Evolutionary conservation across 2,797 vertebrate genomes (phyloP), one percentile per base, ranked within the genome.

Genomic region (Pseudomugil gertrudae): DNA sequence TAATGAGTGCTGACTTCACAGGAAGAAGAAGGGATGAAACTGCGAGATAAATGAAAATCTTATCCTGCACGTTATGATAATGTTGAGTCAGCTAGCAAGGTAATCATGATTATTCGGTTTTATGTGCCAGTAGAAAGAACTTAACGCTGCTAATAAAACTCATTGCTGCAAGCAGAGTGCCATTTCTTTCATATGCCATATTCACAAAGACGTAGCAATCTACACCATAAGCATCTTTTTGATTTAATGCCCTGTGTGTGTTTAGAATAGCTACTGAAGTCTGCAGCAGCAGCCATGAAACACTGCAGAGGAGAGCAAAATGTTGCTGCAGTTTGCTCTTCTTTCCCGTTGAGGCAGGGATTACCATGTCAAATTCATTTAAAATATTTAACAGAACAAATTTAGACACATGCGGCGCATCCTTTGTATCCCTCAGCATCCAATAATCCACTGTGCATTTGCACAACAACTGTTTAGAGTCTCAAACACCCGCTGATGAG

Each of bases 11-110:
- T 35, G 45, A 51, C 56, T 10, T n/a, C 15, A 17, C 23, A 35
- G 19, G 36, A 48, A 8, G 29, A 0, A 40, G 45, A 29, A 15
- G 19, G 47, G 29, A 58, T 36, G 11, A 14, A 38, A 13, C 4
- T 51, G 32, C 27, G 40, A 36, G n/a, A 6, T 14, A n/a, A 57
- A 53, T 36, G 26, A 33, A 58, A 66, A 21, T 24, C 17, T 50
- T 32, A 40, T 51, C 29, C 17, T 47, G 50, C 36, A 33, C 35
- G 60, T 63, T 26, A 24, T 13, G 50, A 60, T 51, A 5, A n/a
- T 8, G 63, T 43, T 47, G 26, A 72, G 56, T 60, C 58, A 29
- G 70, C 38, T 47, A 66, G 62, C 32, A 36, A 57, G 45, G 54
- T 19, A 29, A 53, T 26, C 23, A 52, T 24, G 65, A 33, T 24